Base-by-base conservation (phyloP, 2,113 vertebrate genomes). In the Uria lomvia region DNA sequence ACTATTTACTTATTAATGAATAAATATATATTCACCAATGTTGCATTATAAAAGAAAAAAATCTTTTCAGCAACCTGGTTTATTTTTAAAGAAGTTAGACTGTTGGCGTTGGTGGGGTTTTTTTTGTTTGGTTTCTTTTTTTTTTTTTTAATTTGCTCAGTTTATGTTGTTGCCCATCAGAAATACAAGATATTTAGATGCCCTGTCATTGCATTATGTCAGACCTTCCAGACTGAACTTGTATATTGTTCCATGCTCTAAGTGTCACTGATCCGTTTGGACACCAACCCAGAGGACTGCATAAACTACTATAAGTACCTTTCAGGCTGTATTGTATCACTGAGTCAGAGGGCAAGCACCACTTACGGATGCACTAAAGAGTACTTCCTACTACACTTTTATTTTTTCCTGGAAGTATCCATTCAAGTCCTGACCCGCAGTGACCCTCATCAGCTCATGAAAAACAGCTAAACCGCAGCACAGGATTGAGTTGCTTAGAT, bases 371-470 rank as follows among this genome's bases (percentile, higher is more conserved):
- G 36, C 40, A 56, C 19, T 71, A 32, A 67, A 73, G 47, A 67
- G 16, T 47, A 56, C 47, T 93, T 94, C 60, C 79, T 75, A 40
- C 40, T 4, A 47, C n/a, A 65, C 32, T 88, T 58, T 2, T 3
- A 50, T 93, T 92, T 93, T 93, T 95, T 89, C 88, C 92, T 92
- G 92, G 79, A 93, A 95, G 86, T 78, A 86, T 26, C 47, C 38
- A 83, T 77, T 88, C 49, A 52, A 81, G 50, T 52, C 27, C 22
- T 92, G 79, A 84, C 92, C 55, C 72, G 36, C 20, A 34, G n/a
- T 58, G 75, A 92, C 92, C 79, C 90, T 92, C 59, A 60, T 94
- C 80, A 96, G 32, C 72, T 81, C 38, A 68, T 45, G 77, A 79
- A 87, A 94, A 36, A 23, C 8, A 9, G 42, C 23, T 68, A 78